phyloP scores from a whole-genome alignment of 2,888 invertebrate genomes.

The Teleogryllus oceanicus region DNA sequence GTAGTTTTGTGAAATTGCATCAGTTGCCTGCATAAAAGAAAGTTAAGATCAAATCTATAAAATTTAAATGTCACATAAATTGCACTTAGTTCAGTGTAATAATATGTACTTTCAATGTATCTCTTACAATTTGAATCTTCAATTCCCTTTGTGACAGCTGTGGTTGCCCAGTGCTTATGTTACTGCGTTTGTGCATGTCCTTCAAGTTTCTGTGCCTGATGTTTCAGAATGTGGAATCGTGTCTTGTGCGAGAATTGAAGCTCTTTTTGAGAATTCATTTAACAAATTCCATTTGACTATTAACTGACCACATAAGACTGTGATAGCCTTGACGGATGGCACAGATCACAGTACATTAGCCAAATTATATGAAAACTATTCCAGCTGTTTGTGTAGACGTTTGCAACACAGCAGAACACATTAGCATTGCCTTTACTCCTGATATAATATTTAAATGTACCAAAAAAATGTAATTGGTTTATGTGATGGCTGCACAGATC shows the following conservation, averaged over 20 bases:
- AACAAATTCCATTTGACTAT: neutral
- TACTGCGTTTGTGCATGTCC: no score
- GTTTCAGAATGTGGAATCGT: conserved; percentile 12
- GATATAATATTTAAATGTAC: neutral
- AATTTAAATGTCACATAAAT: no score
- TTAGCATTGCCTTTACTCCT: neutral
- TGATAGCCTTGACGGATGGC: conserved; percentile 11
- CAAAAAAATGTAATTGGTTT: neutral
- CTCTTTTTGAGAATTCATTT: neutral
- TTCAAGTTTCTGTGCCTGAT: neutral
- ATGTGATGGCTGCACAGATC: neutral
- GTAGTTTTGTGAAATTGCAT: no score
- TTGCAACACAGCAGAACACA: neutral
- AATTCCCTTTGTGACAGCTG: no score
- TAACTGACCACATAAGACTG: conserved; percentile 18
- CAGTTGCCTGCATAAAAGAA: no score
- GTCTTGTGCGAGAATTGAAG: conserved; percentile 1
- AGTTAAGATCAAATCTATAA: no score
- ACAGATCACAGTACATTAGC: neutral
- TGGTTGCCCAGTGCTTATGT: no score
- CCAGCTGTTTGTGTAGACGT: neutral
- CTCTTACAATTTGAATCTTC: no score
- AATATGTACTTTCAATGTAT: no score
- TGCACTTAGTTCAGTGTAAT: no score
- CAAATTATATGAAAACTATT: neutral